Evolutionary conservation across 2,888 invertebrate genomes (phyloP).

Genomic region (Zhengitettix transpicula): DNA sequence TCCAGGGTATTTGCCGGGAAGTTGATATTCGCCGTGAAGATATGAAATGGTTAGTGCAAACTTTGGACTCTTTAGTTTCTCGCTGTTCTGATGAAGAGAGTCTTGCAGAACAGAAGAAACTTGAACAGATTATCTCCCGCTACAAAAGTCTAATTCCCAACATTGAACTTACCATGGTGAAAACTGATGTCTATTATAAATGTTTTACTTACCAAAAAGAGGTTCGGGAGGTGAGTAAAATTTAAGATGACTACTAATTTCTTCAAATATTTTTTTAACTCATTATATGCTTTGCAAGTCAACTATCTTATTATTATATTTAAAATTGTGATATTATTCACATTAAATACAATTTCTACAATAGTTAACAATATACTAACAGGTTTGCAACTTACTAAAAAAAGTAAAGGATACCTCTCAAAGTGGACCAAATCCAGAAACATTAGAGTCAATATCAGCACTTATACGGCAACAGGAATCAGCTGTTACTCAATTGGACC

Average conservation of each 20-base stretch:
- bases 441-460: slow-evolving; percentile 53
- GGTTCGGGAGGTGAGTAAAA: slow-evolving; percentile 27
- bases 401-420: slow-evolving; percentile 47
- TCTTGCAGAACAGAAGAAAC: slow-evolving; percentile 57
- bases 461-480: slow-evolving; percentile 68
- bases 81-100: slow-evolving; percentile 70
- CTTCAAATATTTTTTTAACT: too few relatives aligned
- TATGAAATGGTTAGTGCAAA: slow-evolving; percentile 90
- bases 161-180: slow-evolving; percentile 82
- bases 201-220: slow-evolving; percentile 84
- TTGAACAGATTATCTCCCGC: slow-evolving; percentile 68
- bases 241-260: neutral
- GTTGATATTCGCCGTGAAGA: slow-evolving; percentile 81
- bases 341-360: neutral
- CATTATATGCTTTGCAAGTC: neutral
- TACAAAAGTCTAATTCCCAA: slow-evolving; percentile 85
- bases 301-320: neutral
- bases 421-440: slow-evolving; percentile 46
- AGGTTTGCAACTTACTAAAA: slow-evolving; percentile 38
- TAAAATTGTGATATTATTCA: neutral
- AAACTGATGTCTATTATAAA: slow-evolving; percentile 80
- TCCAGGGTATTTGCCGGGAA: slow-evolving; percentile 73
- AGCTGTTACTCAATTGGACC: slow-evolving; percentile 65
- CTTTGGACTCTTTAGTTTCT: slow-evolving; percentile 67
- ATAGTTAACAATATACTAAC: slow-evolving; percentile 12